A percentile compares a stretch with the other conserved stretches of the same genome.
These are phyloP conservation scores for Piaya cayana DNA, from an alignment of 2,113 vertebrate genomes.

Conservation along the genomic window DNA sequence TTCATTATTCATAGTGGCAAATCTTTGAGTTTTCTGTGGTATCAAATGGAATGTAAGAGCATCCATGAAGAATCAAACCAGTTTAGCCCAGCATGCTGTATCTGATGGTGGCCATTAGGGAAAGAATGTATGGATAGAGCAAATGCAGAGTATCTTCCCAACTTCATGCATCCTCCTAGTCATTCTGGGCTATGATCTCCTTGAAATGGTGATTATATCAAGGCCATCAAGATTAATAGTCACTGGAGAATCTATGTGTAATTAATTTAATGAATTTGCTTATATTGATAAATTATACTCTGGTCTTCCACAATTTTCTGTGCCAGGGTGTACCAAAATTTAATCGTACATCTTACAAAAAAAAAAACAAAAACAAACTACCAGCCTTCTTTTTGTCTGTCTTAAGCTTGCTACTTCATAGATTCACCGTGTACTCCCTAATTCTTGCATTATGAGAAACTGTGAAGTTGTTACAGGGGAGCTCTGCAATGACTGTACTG, in stretches of 20 bases:
- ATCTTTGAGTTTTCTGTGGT: not conserved
- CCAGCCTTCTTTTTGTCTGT: not conserved
- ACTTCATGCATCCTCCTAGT: not conserved
- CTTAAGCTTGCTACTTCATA: not conserved
- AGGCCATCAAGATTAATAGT: not conserved
- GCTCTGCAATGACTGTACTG: not conserved
- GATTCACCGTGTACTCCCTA: not conserved
- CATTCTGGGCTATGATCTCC: not conserved
- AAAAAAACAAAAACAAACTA: fast-evolving
- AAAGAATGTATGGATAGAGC: not conserved
- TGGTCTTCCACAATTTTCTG: not conserved
- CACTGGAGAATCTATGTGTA: not conserved
- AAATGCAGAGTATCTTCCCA: not conserved
- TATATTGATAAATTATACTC: not conserved
- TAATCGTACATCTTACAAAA: not conserved
- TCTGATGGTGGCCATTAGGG: not conserved
- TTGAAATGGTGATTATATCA: not conserved
- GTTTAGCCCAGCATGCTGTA: not conserved
- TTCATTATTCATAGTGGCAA: not conserved
- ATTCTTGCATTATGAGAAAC: conserved; percentile 6
- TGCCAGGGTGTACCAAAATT: not conserved
- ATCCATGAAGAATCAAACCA: not conserved
- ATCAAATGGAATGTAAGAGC: not conserved
- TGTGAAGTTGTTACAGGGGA: conserved; percentile 6
- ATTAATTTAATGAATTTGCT: not conserved